These are phyloP conservation scores for Stichopus chloronotus DNA, from an alignment of 35 echinoderm and acorn worm species.

Conservation along the genomic window DNA sequence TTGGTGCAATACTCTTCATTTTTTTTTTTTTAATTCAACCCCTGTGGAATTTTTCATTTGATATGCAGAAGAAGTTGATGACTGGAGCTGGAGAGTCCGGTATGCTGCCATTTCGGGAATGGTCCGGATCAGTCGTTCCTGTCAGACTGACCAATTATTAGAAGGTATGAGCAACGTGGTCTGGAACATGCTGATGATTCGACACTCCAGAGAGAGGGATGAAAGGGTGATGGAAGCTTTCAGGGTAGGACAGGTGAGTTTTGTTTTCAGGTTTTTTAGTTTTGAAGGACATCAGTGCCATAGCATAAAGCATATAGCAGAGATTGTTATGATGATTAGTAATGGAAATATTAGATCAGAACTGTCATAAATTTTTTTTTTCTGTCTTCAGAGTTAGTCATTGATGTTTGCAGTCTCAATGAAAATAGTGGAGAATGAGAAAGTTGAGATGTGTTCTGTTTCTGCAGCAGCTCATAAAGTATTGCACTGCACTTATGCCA, in stretches of 20 bases:
- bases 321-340: not conserved
- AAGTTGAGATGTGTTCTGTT: no score
- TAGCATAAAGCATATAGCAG: not conserved
- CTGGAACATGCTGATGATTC: conserved; percentile 91
- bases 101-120: conserved; percentile 88
- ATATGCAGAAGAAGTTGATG: not conserved
- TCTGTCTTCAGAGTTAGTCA: no score
- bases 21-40: no score
- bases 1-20: no score
- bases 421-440: no score
- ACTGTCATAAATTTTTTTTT: not conserved
- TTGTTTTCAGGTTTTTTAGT: not conserved
- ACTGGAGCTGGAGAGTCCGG: conserved; percentile 90
- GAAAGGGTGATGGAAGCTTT: conserved; percentile 93
- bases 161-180: conserved; percentile 93
- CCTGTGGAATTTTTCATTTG: no score
- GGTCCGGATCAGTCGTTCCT: conserved; percentile 83
- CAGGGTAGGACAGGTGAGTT: conserved; percentile 89
- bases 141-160: conserved; percentile 63
- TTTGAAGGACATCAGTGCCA: no score
- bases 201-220: conserved; percentile 89
- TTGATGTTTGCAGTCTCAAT: no score
- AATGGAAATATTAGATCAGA: not conserved
- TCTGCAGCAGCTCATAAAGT: no score
- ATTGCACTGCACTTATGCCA: no score